Evolutionary conservation across 2,888 invertebrate species (phyloP), one percentile per base, ranked within the genome.

Genomic region (Phorcus lineatus): DNA sequence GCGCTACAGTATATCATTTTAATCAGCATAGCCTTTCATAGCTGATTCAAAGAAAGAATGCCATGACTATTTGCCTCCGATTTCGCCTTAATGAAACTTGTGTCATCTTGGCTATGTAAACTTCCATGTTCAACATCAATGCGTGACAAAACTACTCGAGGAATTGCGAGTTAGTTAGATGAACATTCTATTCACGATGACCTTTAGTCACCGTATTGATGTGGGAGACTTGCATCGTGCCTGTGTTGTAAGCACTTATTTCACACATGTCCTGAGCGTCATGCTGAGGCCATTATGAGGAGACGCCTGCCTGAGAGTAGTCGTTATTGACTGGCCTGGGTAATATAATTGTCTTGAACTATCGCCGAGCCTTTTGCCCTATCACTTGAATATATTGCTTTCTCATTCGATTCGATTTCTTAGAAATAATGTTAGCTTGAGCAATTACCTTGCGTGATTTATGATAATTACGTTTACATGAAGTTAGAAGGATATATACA

Each of bases 301-400:
- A 62, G 28, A 62, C 62, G 24, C 28, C 24, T 24, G 62, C 28
- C 62, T 62, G 62, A 62, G 28, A 28, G 28, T 24, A 62, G 62
- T 62, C 62, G 62, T 62, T 62, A 62, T 62, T 62, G 62, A 62
- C 62, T 28, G 28, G 17, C 28, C 28, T n/a, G 17, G 62, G 28
- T 62, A 62, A 62, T 62, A 62, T 28, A 28, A 28, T 62, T 62
- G 62, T 62, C 62, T 62, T 62, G 62, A 28, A 62, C 62, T 28
- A 28, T 28, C 22, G 28, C 62, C 62, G 62, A 62, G 28, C 24
- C 62, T 28, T 28, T 62, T 62, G 62, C 62, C 62, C 22, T 28
- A 62, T 28, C 62, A 62, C 62, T 62, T 62, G 62, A 62, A 62
- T 62, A 28, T 62, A 62, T 62, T 62, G 62, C 28, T 62, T 62